Base-by-base conservation (phyloP, 2,797 vertebrate species). In the Sarcophilus harrisii region DNA sequence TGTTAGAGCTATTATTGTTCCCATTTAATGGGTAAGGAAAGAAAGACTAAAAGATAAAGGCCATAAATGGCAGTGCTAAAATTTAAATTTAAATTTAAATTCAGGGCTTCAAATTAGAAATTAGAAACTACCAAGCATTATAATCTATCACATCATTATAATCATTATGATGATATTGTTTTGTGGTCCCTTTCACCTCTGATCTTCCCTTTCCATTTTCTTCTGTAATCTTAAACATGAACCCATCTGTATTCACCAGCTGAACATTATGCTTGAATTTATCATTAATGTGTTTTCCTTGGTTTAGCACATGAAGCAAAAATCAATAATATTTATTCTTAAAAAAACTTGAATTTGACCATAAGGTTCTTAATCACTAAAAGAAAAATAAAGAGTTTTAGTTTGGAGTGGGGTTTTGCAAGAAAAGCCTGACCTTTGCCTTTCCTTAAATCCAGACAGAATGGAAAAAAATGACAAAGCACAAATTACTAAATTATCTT, bases 181-280 rank as follows among this genome's bases (percentile, higher is more conserved):
- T n/a, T 45, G 73, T 2, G 9, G 18, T 81, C 21, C 21, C 38
- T 81, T 45, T 38, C 73, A 87, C 45, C 3, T 87, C 73, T 49
- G 45, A 49, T 87, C 73, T 27, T 87, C 24, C 73, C 9, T 49
- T 87, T 87, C 38, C n/a, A 45, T 27, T 24, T 87, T n/a, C 21
- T 11, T 13, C 29, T 10, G 9, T 14, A 9, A 13, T 0, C 0
- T 29, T 57, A 9, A 62, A 11, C 5, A 55, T 58, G 30, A 5
- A 29, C 1, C 5, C 1, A 4, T 3, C 89, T 29, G 12, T 0
- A 1, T 57, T 0, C 0, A 0, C 5, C 38, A 18, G 58, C 62
- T 14, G 30, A 45, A 59, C 38, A 0, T 29, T 0, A 0, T 1
- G 38, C 24, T 66, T 9, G 10, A 45, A 5, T n/a, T 2, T 24